These are phyloP conservation scores for Cricetomys ansorgei DNA, from an alignment of 2,113 vertebrate genomes.

Conservation along the genomic window DNA sequence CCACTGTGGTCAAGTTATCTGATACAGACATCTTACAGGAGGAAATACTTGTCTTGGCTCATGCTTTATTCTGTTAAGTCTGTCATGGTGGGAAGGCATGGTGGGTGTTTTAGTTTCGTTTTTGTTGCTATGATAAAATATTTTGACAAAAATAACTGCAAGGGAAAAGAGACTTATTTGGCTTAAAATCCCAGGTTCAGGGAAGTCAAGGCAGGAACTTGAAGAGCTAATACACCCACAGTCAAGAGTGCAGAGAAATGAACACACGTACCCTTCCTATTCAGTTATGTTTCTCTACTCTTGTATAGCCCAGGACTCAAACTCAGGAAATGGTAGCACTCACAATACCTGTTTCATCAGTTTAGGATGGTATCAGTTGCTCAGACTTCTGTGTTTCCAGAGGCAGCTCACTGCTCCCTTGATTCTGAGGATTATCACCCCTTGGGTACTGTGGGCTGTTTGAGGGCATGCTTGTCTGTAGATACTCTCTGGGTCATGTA, in stretches of 20 bases:
- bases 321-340: not conserved
- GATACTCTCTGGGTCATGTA: not conserved
- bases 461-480: not conserved
- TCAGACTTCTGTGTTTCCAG: not conserved
- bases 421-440: not conserved
- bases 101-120: not conserved
- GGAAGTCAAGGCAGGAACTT: not conserved
- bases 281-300: not conserved
- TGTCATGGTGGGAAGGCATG: not conserved
- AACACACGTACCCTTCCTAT: not conserved
- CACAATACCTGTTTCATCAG: not conserved
- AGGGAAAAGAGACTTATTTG: not conserved
- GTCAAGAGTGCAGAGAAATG: not conserved
- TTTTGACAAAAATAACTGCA: not conserved
- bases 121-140: not conserved
- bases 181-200: not conserved
- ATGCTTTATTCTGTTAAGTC: not conserved
- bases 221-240: not conserved
- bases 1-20: not conserved
- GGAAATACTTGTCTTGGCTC: not conserved
- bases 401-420: not conserved
- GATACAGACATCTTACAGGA: not conserved
- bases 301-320: too few species aligned
- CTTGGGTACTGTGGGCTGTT: not conserved
- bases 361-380: not conserved